Base-by-base conservation (phyloP, 2,797 vertebrate genomes). In the Caiman crocodilus region DNA sequence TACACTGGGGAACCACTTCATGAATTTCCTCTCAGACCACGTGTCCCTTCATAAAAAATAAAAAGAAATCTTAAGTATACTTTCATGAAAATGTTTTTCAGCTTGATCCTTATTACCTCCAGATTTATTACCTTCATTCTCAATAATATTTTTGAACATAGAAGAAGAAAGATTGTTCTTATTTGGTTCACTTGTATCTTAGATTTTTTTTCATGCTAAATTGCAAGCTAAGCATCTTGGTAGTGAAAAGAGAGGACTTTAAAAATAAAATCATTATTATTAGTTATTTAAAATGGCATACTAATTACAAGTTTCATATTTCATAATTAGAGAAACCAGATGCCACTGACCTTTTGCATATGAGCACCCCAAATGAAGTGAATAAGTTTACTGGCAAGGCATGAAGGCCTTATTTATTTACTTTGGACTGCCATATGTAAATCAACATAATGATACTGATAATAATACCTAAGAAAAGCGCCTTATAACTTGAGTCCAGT, bases 1-100 rank as follows among this genome's bases (percentile, higher is more conserved):
- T 95, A 84, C 93, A 80, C 64, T 90, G 88, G 95, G 88, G 88
- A 95, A 93, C 93, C 92, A 94, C 88, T 35, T 90, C 95, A 96
- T 79, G 86, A 96, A 95, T 90, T 92, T 91, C 95, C 86, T 95
- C 95, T 95, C 76, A 82, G 93, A 88, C 64, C 74, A 64, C 55
- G 78, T 64, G 75, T 79, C 61, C 11, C 75, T 86, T 76, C 74
- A 82, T 76, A 87, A 94, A 91, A 90, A 11, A 61, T 67, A 71
- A 82, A 85, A 87, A 90, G 73, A 71, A 82, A 75, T 83, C 77
- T 80, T 61, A 85, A 17, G 20, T 88, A 15, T 73, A 79, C 56
- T 63, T 85, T n/a, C 61, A 35, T 2, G 57, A 14, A 83, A 21
- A 65, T 88, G 65, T 57, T 85, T 78, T 82, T 86, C 26, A 82